Conservation (phyloP, 2,113 vertebrate genomes). For the Pygoscelis antarcticus region DNA sequence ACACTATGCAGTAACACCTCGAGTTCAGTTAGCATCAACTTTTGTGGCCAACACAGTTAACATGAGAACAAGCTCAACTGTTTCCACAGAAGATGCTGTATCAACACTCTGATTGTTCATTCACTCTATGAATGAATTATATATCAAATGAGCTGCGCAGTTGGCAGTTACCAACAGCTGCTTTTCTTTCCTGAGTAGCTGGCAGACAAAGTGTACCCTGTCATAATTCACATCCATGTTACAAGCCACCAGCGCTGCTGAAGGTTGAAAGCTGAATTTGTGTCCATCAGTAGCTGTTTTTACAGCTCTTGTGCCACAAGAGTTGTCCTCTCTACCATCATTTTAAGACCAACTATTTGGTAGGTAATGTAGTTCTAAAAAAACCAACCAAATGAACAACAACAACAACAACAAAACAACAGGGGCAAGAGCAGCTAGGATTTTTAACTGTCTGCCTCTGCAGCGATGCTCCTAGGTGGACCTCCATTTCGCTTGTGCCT, state of each 20-base stretch:
- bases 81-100: not conserved
- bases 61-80: not conserved
- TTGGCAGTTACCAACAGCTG: not conserved
- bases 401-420: no score
- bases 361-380: not conserved
- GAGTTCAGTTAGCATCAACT: not conserved
- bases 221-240: not conserved
- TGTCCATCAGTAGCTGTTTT: not conserved
- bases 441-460: not conserved
- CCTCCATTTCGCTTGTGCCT: not conserved
- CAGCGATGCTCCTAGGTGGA: not conserved
- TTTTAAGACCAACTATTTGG: not conserved
- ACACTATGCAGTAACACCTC: fast-evolving
- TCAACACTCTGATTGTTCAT: not conserved
- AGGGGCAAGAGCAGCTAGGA: not conserved
- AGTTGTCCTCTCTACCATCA: not conserved
- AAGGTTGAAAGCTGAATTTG: not conserved
- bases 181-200: not conserved
- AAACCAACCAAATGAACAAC: not conserved
- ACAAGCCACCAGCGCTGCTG: not conserved
- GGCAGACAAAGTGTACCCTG: not conserved
- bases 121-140: not conserved
- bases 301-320: not conserved
- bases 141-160: not conserved
- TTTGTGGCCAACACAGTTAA: not conserved